Percentiles rank a stretch among this genome's conserved stretches.
These are phyloP conservation scores for Falco berigora DNA, from an alignment of 2,797 vertebrate genomes.

Conservation along the genomic window DNA sequence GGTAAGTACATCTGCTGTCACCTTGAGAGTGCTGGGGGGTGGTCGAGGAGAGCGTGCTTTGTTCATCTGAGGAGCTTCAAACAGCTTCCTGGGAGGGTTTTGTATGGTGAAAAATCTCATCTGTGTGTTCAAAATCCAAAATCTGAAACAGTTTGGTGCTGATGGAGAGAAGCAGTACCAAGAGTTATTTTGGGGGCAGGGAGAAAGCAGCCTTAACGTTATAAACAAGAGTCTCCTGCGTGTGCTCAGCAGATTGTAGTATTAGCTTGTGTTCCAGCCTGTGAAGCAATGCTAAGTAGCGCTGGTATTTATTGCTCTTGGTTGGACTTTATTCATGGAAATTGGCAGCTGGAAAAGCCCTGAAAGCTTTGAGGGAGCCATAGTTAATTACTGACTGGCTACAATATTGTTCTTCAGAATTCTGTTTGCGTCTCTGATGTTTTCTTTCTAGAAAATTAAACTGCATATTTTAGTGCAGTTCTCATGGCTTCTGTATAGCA, in stretches of 20 bases:
- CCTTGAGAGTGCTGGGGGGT: background rate
- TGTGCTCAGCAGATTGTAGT: background rate
- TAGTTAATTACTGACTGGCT: background rate
- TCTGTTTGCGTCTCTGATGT: background rate
- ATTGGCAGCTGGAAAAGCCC: background rate
- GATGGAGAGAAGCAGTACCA: background rate
- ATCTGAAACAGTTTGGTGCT: background rate
- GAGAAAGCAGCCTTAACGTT: background rate
- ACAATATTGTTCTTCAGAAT: background rate
- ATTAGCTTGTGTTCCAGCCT: background rate
- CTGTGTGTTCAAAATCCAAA: background rate
- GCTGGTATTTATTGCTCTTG: background rate
- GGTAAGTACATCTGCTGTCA: background rate
- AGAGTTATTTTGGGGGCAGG: background rate
- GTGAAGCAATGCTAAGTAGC: background rate
- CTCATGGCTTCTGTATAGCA: background rate
- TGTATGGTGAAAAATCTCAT: background rate
- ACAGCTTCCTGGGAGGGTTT: background rate
- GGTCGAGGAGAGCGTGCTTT: background rate
- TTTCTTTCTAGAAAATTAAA: background rate
- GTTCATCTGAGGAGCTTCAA: background rate
- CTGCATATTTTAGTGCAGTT: background rate
- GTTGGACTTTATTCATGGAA: background rate
- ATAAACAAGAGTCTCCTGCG: background rate
- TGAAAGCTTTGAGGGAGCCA: background rate